Evolutionary conservation across 2,888 invertebrate genomes (phyloP), one percentile per base, ranked within the genome.

Genomic region (Nomada flava): DNA sequence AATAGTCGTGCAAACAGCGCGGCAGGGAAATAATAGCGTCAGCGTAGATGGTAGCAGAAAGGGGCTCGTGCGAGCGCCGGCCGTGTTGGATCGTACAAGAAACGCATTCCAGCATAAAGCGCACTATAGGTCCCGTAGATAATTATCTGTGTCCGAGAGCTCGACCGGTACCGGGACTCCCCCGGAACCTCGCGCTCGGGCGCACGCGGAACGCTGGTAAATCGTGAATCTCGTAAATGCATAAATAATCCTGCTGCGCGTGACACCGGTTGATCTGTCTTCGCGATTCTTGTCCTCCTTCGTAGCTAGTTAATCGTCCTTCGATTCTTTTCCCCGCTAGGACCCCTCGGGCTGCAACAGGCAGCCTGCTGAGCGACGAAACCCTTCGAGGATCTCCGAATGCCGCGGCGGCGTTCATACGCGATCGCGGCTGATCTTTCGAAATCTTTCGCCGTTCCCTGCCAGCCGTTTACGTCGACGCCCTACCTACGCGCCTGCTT

Each of bases 61-160:
- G 79, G 77, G 75, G 81, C 88, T 88, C 86, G 83, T 84, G 87
- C 85, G 83, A 85, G 87, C 87, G 82, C 85, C 83, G 71, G 63
- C 76, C 74, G 82, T 77, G 78, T 68, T 65, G 80, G 77, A 83
- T 84, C 85, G 83, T 87, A 89, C 88, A 89, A 90, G 91, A 91
- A 91, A 90, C 88, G 89, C 91, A 90, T 91, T 91, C 91, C 91
- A 87, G 86, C 89, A 89, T 91, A 91, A 91, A 89, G 86, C 90
- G 89, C 89, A 88, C 90, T 88, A 89, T 90, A 88, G 89, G 87
- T 86, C 84, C 89, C 86, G 57, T 85, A 86, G 90, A 91, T 91
- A 91, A 91, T 91, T 91, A 91, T 91, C 91, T 90, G 84, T 83
- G 89, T 87, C 76, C 79, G 83, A 73, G 74, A 62, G 50, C 42